phyloP scores from a whole-genome alignment of 2,113 vertebrate species.

The Odontesthes bonariensis region DNA sequence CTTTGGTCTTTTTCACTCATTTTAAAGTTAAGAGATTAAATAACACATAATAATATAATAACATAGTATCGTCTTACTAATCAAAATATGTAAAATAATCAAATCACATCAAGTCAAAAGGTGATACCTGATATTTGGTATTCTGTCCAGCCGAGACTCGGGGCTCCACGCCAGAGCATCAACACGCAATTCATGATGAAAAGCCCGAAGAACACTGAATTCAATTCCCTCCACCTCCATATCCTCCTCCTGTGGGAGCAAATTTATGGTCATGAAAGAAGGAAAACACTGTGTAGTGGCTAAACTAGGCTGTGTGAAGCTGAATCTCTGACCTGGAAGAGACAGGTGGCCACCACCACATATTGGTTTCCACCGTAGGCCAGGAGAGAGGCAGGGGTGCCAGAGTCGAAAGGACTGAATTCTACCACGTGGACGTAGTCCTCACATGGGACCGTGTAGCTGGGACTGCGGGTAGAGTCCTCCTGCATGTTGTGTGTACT shows the following conservation, averaged over 20 bases:
- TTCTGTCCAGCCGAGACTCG: slow-evolving; percentile 89
- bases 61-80: slow-evolving; percentile 1
- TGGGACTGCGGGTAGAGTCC: slow-evolving; percentile 83
- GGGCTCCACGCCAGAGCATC: slow-evolving; percentile 96
- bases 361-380: slow-evolving; percentile 94
- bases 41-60: neutral
- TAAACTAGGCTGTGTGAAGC: neutral
- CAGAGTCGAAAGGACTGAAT: slow-evolving; percentile 93
- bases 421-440: slow-evolving; percentile 95
- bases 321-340: slow-evolving; percentile 88
- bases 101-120: neutral
- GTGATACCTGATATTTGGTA: slow-evolving; percentile 89
- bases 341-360: slow-evolving; percentile 90
- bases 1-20: neutral
- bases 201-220: slow-evolving; percentile 88
- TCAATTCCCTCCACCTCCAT: slow-evolving; percentile 89
- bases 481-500: slow-evolving; percentile 86
- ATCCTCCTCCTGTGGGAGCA: slow-evolving; percentile 89
- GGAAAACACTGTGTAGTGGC: neutral
- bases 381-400: slow-evolving; percentile 87
- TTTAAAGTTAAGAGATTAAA: neutral
- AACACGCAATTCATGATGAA: slow-evolving; percentile 90
- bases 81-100: neutral
- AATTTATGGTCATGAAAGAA: neutral
- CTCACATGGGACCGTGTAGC: slow-evolving; percentile 91